phyloP scores from a whole-genome alignment of 2,888 invertebrate genomes.

The Drosophila subquinaria region DNA sequence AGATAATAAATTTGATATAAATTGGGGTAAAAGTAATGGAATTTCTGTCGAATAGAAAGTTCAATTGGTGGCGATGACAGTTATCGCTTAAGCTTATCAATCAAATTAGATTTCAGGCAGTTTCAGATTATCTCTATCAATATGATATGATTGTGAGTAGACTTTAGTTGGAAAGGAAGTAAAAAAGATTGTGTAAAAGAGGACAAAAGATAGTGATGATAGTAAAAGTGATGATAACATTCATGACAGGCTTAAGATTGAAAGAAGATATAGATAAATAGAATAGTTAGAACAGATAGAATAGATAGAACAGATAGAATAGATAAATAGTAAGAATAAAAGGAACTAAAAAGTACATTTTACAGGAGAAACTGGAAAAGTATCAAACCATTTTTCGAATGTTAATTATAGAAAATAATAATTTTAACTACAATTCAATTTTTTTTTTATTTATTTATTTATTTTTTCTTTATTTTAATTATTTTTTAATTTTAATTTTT shows the following conservation, averaged over 20 bases:
- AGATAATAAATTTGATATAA: conserved; percentile 30
- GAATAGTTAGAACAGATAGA: no score
- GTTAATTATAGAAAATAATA: no score
- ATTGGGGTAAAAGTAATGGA: conserved; percentile 3
- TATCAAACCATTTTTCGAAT: no score
- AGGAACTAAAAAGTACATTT: no score
- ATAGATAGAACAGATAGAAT: no score
- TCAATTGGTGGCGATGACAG: conserved; percentile 11
- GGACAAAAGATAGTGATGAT: background rate
- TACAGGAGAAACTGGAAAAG: no score
- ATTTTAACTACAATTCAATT: no score
- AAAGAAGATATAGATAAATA: background rate
- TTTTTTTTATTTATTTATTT: no score
- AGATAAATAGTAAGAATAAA: no score
- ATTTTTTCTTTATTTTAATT: no score
- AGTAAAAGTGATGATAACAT: background rate
- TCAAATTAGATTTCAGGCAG: background rate
- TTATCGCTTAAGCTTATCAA: conserved; percentile 10
- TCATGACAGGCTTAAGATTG: background rate
- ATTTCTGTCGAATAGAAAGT: conserved; percentile 25
- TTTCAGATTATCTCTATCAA: background rate
- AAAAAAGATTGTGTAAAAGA: background rate
- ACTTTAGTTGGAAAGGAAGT: background rate
- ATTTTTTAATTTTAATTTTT: no score
- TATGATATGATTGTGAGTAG: background rate